Conservation (phyloP, 2,113 vertebrate genomes). For the Apaloderma vittatum region DNA sequence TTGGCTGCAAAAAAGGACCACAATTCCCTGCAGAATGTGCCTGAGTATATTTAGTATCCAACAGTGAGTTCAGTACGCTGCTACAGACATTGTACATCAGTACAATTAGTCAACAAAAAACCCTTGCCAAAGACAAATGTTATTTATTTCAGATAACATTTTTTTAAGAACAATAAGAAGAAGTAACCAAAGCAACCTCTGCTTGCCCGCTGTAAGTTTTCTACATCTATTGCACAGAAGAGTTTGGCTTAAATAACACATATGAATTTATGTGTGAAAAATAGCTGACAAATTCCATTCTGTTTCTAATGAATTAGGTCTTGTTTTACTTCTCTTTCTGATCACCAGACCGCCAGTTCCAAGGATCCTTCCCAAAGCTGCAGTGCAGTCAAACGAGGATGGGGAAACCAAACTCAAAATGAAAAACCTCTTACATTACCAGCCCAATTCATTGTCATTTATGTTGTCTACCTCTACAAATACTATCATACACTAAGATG, state of each 20-base stretch:
- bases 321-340: neutral
- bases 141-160: neutral
- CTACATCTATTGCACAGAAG: neutral
- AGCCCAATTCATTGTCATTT: neutral
- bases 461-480: neutral
- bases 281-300: neutral
- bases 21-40: neutral
- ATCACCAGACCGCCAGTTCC: neutral
- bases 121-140: neutral
- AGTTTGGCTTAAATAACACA: neutral
- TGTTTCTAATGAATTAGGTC: neutral
- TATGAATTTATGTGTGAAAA: neutral
- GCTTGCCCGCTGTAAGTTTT: neutral
- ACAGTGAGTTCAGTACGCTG: neutral
- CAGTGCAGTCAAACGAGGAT: neutral
- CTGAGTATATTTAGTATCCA: neutral
- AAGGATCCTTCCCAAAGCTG: neutral
- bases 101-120: neutral
- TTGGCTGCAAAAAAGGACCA: neutral
- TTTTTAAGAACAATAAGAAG: neutral
- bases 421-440: neutral
- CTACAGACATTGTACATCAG: neutral
- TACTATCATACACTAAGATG: neutral
- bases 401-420: neutral
- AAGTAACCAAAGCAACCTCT: neutral